Conservation (phyloP, 1,140 invertebrate species). For the Drosophila auraria region DNA sequence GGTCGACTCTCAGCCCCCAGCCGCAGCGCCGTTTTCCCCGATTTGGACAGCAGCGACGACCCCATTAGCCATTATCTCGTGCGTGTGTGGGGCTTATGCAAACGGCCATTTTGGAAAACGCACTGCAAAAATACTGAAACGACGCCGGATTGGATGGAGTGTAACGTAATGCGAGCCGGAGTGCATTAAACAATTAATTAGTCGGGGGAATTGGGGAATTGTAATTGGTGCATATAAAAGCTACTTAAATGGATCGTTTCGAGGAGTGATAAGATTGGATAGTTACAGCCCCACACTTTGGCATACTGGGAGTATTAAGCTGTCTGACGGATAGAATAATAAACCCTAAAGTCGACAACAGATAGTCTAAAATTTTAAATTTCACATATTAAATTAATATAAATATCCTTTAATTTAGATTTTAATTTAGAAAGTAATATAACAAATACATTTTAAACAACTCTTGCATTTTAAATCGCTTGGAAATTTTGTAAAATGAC, state of each 20-base stretch:
- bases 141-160: conserved; percentile 30
- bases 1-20: conserved; percentile 1
- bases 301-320: not conserved
- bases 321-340: no score
- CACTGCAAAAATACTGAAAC: conserved; percentile 27
- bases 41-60: conserved; percentile 23
- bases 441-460: not conserved
- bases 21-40: not conserved
- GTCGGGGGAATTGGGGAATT: conserved; percentile 50
- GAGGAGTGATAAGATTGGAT: conserved; percentile 25
- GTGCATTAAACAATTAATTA: conserved; percentile 83
- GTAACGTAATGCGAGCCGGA: conserved; percentile 41
- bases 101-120: conserved; percentile 57
- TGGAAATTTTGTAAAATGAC: no score
- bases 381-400: not conserved
- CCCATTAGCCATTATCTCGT: conserved; percentile 68
- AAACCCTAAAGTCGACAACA: not conserved
- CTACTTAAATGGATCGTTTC: conserved; percentile 30
- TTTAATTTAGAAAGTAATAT: not conserved
- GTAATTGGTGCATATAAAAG: conserved; percentile 42
- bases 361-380: not conserved
- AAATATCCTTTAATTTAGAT: no score
- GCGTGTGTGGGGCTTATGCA: conserved; percentile 50
- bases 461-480: no score
- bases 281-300: not conserved